Conservation (phyloP, 2,888 invertebrate species). For the Autographa gamma region DNA sequence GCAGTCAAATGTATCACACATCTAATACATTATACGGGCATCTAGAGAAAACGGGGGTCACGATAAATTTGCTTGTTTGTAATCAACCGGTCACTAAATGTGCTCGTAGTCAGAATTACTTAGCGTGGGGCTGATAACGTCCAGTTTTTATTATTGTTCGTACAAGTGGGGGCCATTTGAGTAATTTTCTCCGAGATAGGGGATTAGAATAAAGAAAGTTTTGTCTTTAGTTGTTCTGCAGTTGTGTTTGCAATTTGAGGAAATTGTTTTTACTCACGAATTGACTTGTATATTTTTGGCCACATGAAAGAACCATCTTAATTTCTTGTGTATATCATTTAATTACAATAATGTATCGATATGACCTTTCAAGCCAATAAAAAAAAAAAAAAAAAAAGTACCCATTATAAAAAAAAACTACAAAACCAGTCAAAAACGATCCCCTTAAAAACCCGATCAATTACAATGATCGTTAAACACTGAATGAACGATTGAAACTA, state of each 20-base stretch:
- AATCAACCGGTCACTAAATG: slow-evolving; percentile 79
- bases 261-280: neutral
- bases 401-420: neutral
- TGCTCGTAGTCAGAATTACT: slow-evolving; percentile 82
- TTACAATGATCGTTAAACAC: slow-evolving; percentile 44
- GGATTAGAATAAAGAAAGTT: slow-evolving; percentile 34
- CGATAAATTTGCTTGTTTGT: slow-evolving; percentile 73
- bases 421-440: slow-evolving; percentile 12
- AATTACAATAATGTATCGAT: too few species aligned
- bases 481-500: slow-evolving; percentile 39
- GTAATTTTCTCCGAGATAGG: slow-evolving; percentile 45
- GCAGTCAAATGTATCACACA: slow-evolving; percentile 39
- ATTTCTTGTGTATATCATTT: too few species aligned
- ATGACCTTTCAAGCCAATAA: too few species aligned
- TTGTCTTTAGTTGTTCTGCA: slow-evolving; percentile 19
- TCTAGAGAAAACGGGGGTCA: slow-evolving; percentile 64
- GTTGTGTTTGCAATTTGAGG: neutral
- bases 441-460: slow-evolving; percentile 49
- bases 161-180: slow-evolving; percentile 74
- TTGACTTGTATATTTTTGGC: slow-evolving; percentile 5
- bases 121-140: slow-evolving; percentile 81
- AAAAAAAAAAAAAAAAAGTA: neutral
- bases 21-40: slow-evolving; percentile 62
- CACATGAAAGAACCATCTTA: too few species aligned
- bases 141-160: slow-evolving; percentile 84